Percentiles rank a stretch among this genome's conserved stretches.
Conservation (phyloP, 2,888 invertebrate species). For the Crepidodera aurea region DNA sequence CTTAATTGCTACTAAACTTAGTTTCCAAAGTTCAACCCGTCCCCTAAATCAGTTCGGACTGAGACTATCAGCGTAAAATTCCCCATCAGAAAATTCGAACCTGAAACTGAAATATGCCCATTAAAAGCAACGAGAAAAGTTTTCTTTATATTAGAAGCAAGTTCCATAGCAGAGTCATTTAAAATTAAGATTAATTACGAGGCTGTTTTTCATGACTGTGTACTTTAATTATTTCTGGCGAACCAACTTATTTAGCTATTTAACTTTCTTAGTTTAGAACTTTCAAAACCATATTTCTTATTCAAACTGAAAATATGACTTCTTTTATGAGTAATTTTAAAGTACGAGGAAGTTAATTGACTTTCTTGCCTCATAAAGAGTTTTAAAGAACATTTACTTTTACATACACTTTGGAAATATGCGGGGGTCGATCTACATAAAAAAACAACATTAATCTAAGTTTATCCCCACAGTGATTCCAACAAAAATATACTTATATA, state of each 20-base stretch:
- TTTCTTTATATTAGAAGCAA: slow-evolving; percentile 37
- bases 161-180: slow-evolving; percentile 50
- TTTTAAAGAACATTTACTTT: slow-evolving; percentile 16
- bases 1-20: slow-evolving; percentile 10
- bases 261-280: slow-evolving; percentile 52
- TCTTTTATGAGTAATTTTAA: slow-evolving; percentile 32
- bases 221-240: slow-evolving; percentile 52
- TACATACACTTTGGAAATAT: too few relatives aligned
- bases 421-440: too few relatives aligned
- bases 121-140: slow-evolving; percentile 34
- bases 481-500: too few relatives aligned
- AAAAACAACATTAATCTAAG: too few relatives aligned
- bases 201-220: slow-evolving; percentile 55
- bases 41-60: slow-evolving; percentile 18
- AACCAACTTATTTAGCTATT: slow-evolving; percentile 54
- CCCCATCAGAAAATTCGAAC: slow-evolving; percentile 23
- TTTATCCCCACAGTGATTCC: too few relatives aligned
- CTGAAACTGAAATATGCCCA: slow-evolving; percentile 19
- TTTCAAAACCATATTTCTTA: slow-evolving; percentile 51
- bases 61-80: slow-evolving; percentile 16
- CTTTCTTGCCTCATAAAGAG: slow-evolving; percentile 14
- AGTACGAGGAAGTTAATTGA: slow-evolving; percentile 22
- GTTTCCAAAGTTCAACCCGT: slow-evolving; percentile 12
- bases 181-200: slow-evolving; percentile 60
- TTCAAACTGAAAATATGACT: slow-evolving; percentile 48